Conservation (phyloP, 2,797 vertebrate species). For the Eidolon dupreanum region DNA sequence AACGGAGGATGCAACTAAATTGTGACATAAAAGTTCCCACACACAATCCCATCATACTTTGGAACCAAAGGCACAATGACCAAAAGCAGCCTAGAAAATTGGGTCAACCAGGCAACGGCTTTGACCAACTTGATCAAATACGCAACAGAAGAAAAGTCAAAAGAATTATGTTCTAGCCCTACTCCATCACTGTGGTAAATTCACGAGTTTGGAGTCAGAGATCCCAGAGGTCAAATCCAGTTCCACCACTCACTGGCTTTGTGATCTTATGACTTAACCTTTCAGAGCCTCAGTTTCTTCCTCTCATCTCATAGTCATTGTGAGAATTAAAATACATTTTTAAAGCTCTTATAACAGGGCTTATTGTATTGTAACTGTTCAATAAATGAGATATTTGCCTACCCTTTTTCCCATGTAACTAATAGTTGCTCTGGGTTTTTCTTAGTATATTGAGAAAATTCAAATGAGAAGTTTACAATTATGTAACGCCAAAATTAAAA, state of each 20-base stretch:
- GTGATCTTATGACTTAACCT: background rate
- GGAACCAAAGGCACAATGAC: background rate
- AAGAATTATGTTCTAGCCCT: background rate
- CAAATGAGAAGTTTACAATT: background rate
- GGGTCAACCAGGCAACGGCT: background rate
- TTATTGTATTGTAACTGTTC: background rate
- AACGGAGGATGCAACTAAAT: background rate
- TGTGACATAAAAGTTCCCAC: background rate
- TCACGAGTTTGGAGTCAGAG: background rate
- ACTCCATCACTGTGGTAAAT: background rate
- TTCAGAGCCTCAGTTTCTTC: slow-evolving; percentile 11
- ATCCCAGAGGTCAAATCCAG: background rate
- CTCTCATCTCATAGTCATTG: background rate
- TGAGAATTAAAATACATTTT: background rate
- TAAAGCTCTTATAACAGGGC: background rate
- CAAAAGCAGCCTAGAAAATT: background rate
- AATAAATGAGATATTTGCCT: background rate
- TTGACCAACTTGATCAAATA: background rate
- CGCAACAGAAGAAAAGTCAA: background rate
- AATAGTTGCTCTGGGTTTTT: background rate
- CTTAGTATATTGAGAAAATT: background rate
- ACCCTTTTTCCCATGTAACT: background rate
- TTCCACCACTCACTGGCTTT: background rate
- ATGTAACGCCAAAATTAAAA: background rate
- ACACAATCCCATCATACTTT: background rate